Conservation (phyloP, 1,140 invertebrate species). For the Eriocheir sinensis region DNA sequence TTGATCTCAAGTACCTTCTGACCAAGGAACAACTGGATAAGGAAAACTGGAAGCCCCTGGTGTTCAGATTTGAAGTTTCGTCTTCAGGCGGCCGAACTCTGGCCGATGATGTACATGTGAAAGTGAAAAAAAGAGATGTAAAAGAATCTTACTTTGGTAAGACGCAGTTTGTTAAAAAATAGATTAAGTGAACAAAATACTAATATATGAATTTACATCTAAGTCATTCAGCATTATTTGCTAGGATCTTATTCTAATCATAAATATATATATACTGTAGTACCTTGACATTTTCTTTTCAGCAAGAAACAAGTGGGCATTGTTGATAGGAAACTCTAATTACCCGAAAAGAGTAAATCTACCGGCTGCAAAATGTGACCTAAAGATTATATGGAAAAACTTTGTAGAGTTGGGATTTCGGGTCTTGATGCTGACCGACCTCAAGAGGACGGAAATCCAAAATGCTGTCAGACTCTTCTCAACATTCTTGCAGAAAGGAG, state of each 20-base stretch:
- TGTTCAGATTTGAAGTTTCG: neutral
- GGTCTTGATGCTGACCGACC: neutral
- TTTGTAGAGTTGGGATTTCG: neutral
- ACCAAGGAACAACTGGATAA: neutral
- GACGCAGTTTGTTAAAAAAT: neutral
- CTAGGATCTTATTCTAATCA: no score
- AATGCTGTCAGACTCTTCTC: neutral
- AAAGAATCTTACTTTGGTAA: neutral
- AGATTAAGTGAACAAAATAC: no score
- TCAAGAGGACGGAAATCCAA: neutral
- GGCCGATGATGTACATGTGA: neutral
- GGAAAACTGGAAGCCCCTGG: neutral
- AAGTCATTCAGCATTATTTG: no score
- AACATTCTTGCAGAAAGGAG: constrained; percentile 38
- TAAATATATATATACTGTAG: no score
- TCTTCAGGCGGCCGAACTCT: neutral
- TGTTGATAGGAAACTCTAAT: constrained; percentile 33
- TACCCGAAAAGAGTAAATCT: neutral
- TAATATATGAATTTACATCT: no score
- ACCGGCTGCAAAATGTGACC: neutral
- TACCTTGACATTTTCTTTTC: neutral
- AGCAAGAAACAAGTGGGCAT: constrained; percentile 53
- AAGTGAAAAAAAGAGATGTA: constrained; percentile 13
- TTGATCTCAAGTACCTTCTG: neutral
- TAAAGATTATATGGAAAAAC: neutral